Conservation (phyloP, 2,888 invertebrate genomes). For the Caradrina clavipalpis region DNA sequence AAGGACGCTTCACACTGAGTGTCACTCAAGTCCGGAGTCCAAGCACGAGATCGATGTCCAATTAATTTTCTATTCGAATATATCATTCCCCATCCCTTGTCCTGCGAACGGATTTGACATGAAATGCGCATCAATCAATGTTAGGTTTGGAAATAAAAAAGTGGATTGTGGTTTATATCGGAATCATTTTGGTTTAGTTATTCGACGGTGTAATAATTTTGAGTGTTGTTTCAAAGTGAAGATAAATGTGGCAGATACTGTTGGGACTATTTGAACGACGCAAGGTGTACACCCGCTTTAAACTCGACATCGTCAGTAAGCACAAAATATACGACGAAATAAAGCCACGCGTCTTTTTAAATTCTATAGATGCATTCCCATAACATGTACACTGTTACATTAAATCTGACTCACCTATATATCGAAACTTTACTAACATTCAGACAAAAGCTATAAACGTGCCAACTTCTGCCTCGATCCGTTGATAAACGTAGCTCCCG, state of each 20-base stretch:
- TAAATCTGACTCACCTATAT: slow-evolving; percentile 39
- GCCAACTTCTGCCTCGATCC: slow-evolving; percentile 44
- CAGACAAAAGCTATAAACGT: slow-evolving; percentile 59
- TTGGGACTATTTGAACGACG: too few species aligned
- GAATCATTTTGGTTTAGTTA: slow-evolving; percentile 1
- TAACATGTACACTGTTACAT: slow-evolving; percentile 24
- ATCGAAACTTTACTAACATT: slow-evolving; percentile 40
- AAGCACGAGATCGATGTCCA: slow-evolving; percentile 56
- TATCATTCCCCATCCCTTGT: slow-evolving; percentile 31
- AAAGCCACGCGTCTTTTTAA: background rate
- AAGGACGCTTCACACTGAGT: slow-evolving; percentile 32
- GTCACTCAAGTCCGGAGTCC: slow-evolving; percentile 45
- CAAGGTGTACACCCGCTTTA: too few species aligned
- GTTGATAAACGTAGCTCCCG: slow-evolving; percentile 52
- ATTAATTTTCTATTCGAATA: slow-evolving; percentile 61
- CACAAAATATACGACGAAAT: background rate
- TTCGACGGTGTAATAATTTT: background rate
- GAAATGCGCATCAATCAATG: slow-evolving; percentile 57
- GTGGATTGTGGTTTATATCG: background rate
- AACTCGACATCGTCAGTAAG: too few species aligned
- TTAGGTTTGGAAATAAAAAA: slow-evolving; percentile 37
- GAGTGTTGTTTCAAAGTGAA: background rate
- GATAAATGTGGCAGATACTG: background rate
- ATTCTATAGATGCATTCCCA: background rate
- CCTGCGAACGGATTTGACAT: slow-evolving; percentile 35